These are phyloP conservation scores for Irena cyanogastra DNA, from an alignment of 2,113 vertebrate species.

Conservation along the genomic window DNA sequence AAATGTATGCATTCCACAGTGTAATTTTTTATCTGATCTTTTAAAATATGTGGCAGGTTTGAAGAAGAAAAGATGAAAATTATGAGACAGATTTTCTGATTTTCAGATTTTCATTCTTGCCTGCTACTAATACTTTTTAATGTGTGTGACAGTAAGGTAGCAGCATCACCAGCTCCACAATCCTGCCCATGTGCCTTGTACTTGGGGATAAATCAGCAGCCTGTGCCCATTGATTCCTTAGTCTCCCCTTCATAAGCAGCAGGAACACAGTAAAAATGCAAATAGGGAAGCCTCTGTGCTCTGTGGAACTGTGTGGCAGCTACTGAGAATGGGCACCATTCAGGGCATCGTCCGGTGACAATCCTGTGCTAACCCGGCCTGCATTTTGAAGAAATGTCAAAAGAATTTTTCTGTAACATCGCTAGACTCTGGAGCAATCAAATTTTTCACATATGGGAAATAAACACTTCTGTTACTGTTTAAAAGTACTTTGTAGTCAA, in stretches of 20 bases:
- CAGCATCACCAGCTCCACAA: background rate
- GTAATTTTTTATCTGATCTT: background rate
- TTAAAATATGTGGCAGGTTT: background rate
- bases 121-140: background rate
- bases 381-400: background rate
- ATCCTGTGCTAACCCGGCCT: background rate
- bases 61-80: background rate
- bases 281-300: conserved; percentile 39
- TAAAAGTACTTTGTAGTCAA: background rate
- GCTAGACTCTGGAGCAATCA: background rate
- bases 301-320: background rate
- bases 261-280: background rate
- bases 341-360: background rate
- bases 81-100: background rate
- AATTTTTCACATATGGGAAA: background rate
- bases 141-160: background rate
- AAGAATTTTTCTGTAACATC: background rate
- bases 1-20: background rate
- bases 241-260: background rate
- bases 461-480: background rate
- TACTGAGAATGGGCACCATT: conserved; percentile 11
- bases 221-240: conserved; percentile 5
- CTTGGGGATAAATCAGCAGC: background rate
- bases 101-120: background rate
- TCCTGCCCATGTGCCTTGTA: background rate